Base-by-base conservation (phyloP, 2,113 vertebrate species). In the Tringa solitaria region DNA sequence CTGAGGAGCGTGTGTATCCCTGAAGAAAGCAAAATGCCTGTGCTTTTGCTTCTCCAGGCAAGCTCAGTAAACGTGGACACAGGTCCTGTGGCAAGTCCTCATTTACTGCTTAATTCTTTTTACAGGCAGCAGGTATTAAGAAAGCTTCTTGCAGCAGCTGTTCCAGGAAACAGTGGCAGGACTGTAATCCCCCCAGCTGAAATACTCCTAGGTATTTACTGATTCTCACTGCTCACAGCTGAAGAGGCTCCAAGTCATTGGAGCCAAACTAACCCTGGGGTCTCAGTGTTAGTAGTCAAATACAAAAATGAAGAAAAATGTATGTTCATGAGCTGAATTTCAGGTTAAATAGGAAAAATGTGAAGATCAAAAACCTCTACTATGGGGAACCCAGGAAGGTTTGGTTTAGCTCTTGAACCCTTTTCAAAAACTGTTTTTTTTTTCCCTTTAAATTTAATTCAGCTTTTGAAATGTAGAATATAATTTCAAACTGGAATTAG, bases 91-190 rank as follows among this genome's bases (percentile, higher is more conserved):
- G 54, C 75, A 88, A 76, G 10, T 46, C 41, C 73, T 59, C 68
- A 8, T 56, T 91, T 74, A 26, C 50, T 45, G 79, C 59, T 82
- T 91, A 46, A 46, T 46, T 46, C 46, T 46, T 46, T 93, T 91
- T 92, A 95, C 93, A 96, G 90, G 72, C 90, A 96, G 75, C 82
- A 95, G 90, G 63, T 88, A 95, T 96, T 94, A 93, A 77, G 46
- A 12, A 10, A 77, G 45, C 13, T 85, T 24, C 67, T 88, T 67
- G 72, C 46, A 88, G 94, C 81, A 91, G 84, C 93, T 92, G 80
- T 84, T 91, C 94, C 95, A 84, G 80, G 93, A 96, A 97, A 24
- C 43, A 5, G 64, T 91, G 95, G 91, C 65, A 90, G 0, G 19
- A 48, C 86, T 92, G 46, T 89, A 91, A 95, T 92, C 61, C 86